These are phyloP conservation scores for Arctocebus calabarensis DNA, from an alignment of 2,797 vertebrate species.

Conservation along the genomic window DNA sequence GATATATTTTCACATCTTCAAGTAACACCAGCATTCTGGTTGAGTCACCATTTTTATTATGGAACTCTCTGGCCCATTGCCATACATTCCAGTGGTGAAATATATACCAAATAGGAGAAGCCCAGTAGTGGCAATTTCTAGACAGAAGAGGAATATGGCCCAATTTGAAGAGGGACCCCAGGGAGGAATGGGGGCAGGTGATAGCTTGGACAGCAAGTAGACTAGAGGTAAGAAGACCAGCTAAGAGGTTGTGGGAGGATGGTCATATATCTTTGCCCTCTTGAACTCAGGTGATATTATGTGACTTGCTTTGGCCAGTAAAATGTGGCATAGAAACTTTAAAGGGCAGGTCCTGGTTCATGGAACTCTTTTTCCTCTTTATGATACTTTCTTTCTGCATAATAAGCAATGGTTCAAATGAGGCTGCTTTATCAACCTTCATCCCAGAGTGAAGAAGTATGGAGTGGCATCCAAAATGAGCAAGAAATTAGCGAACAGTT, in stretches of 20 bases:
- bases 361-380: background rate
- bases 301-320: constrained; percentile 24
- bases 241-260: background rate
- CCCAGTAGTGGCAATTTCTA: background rate
- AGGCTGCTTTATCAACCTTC: background rate
- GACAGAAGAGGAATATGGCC: background rate
- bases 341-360: background rate
- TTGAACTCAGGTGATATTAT: background rate
- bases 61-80: background rate
- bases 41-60: constrained; percentile 15
- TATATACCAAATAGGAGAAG: background rate
- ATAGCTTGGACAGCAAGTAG: background rate
- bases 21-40: background rate
- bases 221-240: background rate
- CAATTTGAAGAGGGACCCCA: background rate
- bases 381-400: background rate
- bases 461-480: background rate
- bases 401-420: background rate
- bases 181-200: background rate
- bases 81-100: background rate
- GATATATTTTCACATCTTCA: constrained; percentile 30
- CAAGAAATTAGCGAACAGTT: constrained; percentile 2
- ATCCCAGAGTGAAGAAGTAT: background rate
- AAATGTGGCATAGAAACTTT: background rate
- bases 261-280: background rate